Conservation (phyloP, 1,140 invertebrate genomes). For the Oscheius sp. region DNA sequence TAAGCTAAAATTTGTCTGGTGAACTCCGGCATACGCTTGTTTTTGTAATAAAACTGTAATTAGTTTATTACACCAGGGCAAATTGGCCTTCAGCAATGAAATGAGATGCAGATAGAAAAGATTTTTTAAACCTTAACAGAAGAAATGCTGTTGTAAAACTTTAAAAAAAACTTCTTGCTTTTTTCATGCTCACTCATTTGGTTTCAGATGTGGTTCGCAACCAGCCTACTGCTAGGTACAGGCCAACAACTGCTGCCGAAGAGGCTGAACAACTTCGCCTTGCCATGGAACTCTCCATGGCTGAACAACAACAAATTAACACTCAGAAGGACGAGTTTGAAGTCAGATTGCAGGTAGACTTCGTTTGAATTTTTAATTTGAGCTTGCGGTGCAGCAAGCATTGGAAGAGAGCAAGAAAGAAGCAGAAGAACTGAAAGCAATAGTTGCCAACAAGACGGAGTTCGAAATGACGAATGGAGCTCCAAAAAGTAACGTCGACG, state of each 20-base stretch:
- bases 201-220: not conserved
- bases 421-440: not conserved
- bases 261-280: slow-evolving; percentile 96
- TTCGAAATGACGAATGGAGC: slow-evolving; percentile 9
- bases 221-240: slow-evolving; percentile 66
- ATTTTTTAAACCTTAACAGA: slow-evolving; percentile 71
- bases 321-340: slow-evolving; percentile 85
- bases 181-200: not conserved
- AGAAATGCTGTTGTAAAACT: slow-evolving; percentile 64
- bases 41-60: too few relatives aligned
- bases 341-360: slow-evolving; percentile 68
- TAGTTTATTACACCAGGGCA: too few relatives aligned
- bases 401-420: not conserved
- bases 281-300: slow-evolving; percentile 93
- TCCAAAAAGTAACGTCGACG: slow-evolving; percentile 49
- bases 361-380: not conserved
- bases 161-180: not conserved
- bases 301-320: slow-evolving; percentile 95
- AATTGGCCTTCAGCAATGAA: slow-evolving; percentile 19
- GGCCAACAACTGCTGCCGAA: slow-evolving; percentile 90
- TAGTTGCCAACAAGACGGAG: not conserved
- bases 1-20: too few relatives aligned
- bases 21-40: too few relatives aligned
- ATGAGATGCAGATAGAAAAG: not conserved
- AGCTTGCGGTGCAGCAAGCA: slow-evolving; percentile 19